Percentiles rank a stretch among this genome's conserved stretches.
Conservation (phyloP, 2,888 invertebrate genomes). For the Microdon myrmicae region DNA sequence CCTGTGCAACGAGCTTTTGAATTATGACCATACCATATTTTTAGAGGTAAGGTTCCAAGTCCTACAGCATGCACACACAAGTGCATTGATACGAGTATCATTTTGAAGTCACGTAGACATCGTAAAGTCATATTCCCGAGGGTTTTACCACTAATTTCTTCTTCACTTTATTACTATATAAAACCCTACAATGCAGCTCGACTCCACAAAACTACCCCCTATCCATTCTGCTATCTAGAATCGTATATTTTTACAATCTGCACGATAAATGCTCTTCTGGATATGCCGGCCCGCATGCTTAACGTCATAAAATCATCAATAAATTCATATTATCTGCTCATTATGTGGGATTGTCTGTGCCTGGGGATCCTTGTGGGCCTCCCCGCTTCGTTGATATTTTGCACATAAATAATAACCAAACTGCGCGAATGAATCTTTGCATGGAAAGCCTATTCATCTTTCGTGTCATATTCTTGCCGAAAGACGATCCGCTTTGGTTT, state of each 20-base stretch:
- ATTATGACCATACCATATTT: slow-evolving; percentile 25
- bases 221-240: slow-evolving; percentile 2
- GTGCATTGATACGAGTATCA: slow-evolving; percentile 31
- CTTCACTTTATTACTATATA: slow-evolving; percentile 39
- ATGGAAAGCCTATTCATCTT: slow-evolving; percentile 44
- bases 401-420: slow-evolving; percentile 43
- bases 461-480: slow-evolving; percentile 32
- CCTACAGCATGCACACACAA: slow-evolving; percentile 36
- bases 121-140: slow-evolving; percentile 33
- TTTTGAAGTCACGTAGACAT: slow-evolving; percentile 35
- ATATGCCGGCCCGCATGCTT: slow-evolving; percentile 43
- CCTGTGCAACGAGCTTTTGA: slow-evolving; percentile 13
- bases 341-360: slow-evolving; percentile 41
- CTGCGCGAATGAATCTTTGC: slow-evolving; percentile 38
- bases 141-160: slow-evolving; percentile 42
- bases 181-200: slow-evolving; percentile 17
- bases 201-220: neutral
- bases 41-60: slow-evolving; percentile 27
- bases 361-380: neutral
- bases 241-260: slow-evolving; percentile 42
- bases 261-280: slow-evolving; percentile 22
- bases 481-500: slow-evolving; percentile 33
- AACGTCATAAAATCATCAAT: slow-evolving; percentile 49
- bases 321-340: slow-evolving; percentile 52
- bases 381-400: slow-evolving; percentile 26